Evolutionary conservation across 2,113 vertebrate genomes (phyloP).

Genomic region (Grantiella picta): DNA sequence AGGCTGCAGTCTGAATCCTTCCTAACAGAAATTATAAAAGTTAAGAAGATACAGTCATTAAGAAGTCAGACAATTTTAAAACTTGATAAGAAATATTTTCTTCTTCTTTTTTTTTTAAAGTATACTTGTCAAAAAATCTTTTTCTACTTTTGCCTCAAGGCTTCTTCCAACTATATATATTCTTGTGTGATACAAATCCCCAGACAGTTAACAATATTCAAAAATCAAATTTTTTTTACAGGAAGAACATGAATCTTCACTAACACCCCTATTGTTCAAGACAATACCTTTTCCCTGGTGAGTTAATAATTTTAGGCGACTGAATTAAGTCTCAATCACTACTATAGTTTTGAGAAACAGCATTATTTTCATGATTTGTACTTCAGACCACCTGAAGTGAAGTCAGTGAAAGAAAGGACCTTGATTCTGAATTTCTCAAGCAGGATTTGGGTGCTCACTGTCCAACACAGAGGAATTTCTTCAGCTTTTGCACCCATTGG

Average conservation of each 20-base stretch:
- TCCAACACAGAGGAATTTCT: background rate
- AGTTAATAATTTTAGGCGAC: background rate
- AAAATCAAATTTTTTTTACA: background rate
- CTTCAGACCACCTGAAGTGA: background rate
- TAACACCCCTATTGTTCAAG: background rate
- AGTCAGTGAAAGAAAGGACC: background rate
- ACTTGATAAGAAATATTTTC: background rate
- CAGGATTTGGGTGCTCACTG: background rate
- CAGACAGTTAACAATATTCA: background rate
- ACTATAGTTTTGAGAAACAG: background rate
- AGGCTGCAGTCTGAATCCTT: background rate
- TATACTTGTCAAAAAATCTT: background rate
- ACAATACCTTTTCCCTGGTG: background rate
- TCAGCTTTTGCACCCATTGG: background rate
- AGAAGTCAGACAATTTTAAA: background rate
- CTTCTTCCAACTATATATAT: background rate
- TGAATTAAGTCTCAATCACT: background rate
- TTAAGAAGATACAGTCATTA: background rate
- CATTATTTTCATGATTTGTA: background rate
- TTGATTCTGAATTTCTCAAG: background rate
- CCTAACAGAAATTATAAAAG: background rate
- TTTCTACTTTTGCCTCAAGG: background rate
- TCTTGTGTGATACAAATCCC: background rate
- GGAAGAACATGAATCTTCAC: background rate
- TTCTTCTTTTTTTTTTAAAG: background rate